phyloP scores from a whole-genome alignment of 1,140 invertebrate species.

The Drosophila rhopaloa region DNA sequence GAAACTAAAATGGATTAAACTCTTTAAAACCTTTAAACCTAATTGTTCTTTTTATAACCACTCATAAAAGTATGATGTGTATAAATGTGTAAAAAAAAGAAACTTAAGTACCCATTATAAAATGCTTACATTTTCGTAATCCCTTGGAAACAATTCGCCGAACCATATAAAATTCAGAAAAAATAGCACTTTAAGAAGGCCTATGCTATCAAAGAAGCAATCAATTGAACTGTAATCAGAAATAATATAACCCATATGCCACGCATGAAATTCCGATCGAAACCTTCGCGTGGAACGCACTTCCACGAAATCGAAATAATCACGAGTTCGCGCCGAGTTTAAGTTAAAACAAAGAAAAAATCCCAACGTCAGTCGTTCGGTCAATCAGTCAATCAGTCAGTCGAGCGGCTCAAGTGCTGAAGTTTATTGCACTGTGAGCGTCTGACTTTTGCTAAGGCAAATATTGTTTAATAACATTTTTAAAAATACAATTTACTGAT shows the following conservation, averaged over 20 bases:
- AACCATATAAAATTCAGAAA: slow-evolving; percentile 5
- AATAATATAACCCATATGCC: slow-evolving; percentile 3
- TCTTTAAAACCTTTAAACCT: too few relatives aligned
- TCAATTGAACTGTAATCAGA: slow-evolving; percentile 9
- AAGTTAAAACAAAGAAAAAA: slow-evolving; percentile 55
- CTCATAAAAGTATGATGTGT: too few relatives aligned
- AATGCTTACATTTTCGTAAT: neutral
- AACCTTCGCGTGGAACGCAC: slow-evolving; percentile 23
- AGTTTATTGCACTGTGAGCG: slow-evolving; percentile 74
- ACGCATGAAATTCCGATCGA: slow-evolving; percentile 23
- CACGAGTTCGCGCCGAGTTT: slow-evolving; percentile 24
- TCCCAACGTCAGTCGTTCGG: slow-evolving; percentile 6
- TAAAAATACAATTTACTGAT: slow-evolving; percentile 82
- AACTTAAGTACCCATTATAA: too few relatives aligned
- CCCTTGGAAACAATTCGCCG: neutral
- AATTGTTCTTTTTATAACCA: too few relatives aligned
- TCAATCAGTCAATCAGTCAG: slow-evolving; percentile 20
- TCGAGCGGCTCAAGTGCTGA: slow-evolving; percentile 62
- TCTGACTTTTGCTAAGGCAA: slow-evolving; percentile 72
- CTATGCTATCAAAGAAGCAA: neutral
- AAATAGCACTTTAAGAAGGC: slow-evolving; percentile 2
- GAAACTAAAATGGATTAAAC: too few relatives aligned
- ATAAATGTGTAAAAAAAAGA: too few relatives aligned
- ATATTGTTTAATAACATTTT: slow-evolving; percentile 83
- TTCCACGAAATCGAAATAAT: slow-evolving; percentile 57